phyloP scores from a whole-genome alignment of 2,113 vertebrate species.

The Percina caprodes region DNA sequence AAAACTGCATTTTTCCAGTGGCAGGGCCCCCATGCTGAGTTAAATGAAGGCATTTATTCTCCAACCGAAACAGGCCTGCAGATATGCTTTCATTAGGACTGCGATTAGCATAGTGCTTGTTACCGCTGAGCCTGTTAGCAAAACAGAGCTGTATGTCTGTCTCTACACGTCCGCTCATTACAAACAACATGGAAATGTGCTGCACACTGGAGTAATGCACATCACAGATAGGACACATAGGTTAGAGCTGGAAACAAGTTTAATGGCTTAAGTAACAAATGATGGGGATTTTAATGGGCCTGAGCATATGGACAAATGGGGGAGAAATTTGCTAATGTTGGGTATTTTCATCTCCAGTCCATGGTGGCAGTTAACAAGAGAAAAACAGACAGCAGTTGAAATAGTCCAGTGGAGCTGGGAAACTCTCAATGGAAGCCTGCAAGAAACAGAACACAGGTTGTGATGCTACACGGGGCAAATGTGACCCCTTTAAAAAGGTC shows the following conservation, averaged over 20 bases:
- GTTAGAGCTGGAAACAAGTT: constrained; percentile 49
- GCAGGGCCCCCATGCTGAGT: constrained; percentile 75
- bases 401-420: constrained; percentile 16
- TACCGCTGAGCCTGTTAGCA: constrained; percentile 76
- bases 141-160: constrained; percentile 67
- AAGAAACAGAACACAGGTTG: neutral
- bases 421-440: neutral
- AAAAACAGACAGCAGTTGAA: constrained; percentile 37
- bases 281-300: constrained; percentile 28
- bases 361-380: constrained; percentile 34
- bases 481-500: no score
- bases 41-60: constrained; percentile 83
- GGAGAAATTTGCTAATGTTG: constrained; percentile 11
- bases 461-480: neutral
- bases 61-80: constrained; percentile 71
- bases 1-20: constrained; percentile 70
- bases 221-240: constrained; percentile 43
- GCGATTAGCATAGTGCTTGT: constrained; percentile 82
- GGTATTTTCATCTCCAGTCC: constrained; percentile 30
- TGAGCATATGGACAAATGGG: constrained; percentile 34
- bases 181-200: constrained; percentile 69
- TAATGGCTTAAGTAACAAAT: constrained; percentile 50
- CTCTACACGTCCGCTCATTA: constrained; percentile 69
- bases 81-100: constrained; percentile 83
- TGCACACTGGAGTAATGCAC: constrained; percentile 30